Base-by-base conservation (phyloP, 2,113 vertebrate species). In the Pelmatolapia mariae region DNA sequence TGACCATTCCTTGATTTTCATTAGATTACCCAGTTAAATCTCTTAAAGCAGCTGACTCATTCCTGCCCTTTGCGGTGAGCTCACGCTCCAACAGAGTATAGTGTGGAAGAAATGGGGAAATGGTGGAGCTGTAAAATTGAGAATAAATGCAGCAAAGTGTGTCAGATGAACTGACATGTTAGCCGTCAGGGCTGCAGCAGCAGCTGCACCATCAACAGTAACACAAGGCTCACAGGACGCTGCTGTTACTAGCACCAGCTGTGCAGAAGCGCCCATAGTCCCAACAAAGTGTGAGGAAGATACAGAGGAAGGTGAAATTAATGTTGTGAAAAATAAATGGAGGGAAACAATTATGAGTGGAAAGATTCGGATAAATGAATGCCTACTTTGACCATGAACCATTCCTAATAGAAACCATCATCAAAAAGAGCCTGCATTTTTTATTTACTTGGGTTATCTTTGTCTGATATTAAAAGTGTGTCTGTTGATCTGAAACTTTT, bases 81-180 rank as follows among this genome's bases (percentile, higher is more conserved):
- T 63, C 18, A 2, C 0, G 0, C 31, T 11, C 31, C 18, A 63
- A 11, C 31, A 63, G 10, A 63, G 29, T 7, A 33, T 0, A 33
- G 29, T 63, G 29, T 11, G 9, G 29, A 63, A 63, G 59, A 7
- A 63, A 63, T 33, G 59, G 59, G 16, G 29, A 63, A 11, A 63
- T 11, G 9, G 0, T 63, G 29, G 59, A 4, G 29, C 59, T 33
- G 59, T 63, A 11, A 63, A 19, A 11, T 0, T 36, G 31, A 63
- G 31, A 4, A 63, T 63, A 63, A 63, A 33, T 63, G 31, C 59
- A 36, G 16, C 0, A 0, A 63, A 63, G 31, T 3, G 18, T 63
- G 59, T 36, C 31, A n/a, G 18, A 63, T n/a, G 59, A 63, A 33
- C 2, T 16, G 6, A 63, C 31, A 1, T 36, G 31, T 63, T 0